A percentile compares a stretch with the other conserved stretches of the same genome.
Conservation (phyloP, 2,888 invertebrate species). For the Platycheirus albimanus region DNA sequence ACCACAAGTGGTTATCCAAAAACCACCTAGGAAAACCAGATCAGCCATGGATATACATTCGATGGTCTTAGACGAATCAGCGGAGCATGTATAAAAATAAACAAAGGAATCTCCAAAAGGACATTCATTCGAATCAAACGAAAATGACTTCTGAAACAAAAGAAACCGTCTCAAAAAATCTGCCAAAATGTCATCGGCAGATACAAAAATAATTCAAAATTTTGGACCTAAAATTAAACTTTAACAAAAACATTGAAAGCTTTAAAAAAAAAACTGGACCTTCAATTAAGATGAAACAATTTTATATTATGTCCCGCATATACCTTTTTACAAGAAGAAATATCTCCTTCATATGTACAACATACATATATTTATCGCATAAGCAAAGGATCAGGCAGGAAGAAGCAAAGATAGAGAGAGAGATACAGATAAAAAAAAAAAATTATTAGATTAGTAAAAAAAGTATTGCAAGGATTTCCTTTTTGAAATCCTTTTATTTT, state of each 20-base stretch:
- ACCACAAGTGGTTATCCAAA: constrained; percentile 86
- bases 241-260: constrained; percentile 50
- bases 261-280: constrained; percentile 59
- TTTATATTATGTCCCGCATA: constrained; percentile 51
- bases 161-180: constrained; percentile 35
- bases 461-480: constrained; percentile 56
- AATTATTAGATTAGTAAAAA: constrained; percentile 47
- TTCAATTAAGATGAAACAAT: constrained; percentile 57
- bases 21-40: constrained; percentile 89
- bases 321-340: constrained; percentile 41
- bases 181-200: not conserved
- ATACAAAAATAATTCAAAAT: constrained; percentile 6
- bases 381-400: not conserved
- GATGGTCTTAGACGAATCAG: constrained; percentile 84
- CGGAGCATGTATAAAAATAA: constrained; percentile 79
- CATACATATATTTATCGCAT: constrained; percentile 28
- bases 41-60: constrained; percentile 93
- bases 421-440: constrained; percentile 37
- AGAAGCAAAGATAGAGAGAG: not conserved
- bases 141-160: not conserved
- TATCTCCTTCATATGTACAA: constrained; percentile 28
- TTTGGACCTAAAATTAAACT: constrained; percentile 46
- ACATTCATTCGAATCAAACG: not conserved
- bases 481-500: constrained; percentile 64
- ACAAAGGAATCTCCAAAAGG: not conserved